A percentile compares a stretch with the other conserved stretches of the same genome.
Conservation (phyloP, 2,113 vertebrate genomes). For the Cavia aperea region DNA sequence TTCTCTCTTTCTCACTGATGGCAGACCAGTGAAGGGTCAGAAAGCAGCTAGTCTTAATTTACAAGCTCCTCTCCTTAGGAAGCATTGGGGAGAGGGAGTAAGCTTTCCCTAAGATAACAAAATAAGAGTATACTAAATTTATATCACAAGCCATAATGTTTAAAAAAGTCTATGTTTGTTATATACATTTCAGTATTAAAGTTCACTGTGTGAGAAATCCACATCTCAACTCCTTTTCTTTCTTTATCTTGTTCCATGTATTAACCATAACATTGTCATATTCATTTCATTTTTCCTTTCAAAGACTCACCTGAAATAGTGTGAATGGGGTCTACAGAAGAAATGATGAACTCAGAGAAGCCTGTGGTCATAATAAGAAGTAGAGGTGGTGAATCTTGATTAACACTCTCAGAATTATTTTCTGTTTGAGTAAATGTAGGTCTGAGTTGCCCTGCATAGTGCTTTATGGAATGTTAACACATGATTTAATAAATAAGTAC, state of each 20-base stretch:
- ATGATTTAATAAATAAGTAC: conserved; percentile 45
- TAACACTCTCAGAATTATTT: not conserved
- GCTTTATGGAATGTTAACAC: not conserved
- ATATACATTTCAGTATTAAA: not conserved
- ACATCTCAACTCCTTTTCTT: not conserved
- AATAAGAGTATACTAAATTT: not conserved
- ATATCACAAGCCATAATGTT: not conserved
- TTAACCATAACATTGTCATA: not conserved
- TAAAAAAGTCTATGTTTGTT: not conserved
- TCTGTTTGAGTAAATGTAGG: not conserved
- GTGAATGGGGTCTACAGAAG: not conserved
- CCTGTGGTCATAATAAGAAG: not conserved
- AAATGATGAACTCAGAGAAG: not conserved
- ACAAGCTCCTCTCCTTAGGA: not conserved
- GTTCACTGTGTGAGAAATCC: not conserved
- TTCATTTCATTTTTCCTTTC: conserved; percentile 9
- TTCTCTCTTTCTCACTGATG: not conserved
- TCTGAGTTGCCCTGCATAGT: not conserved
- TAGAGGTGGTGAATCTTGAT: not conserved
- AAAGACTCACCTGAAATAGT: not conserved
- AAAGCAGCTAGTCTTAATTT: not conserved
- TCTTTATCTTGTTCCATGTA: not conserved
- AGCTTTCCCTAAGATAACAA: not conserved
- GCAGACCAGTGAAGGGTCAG: not conserved
- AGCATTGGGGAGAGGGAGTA: not conserved